Evolutionary conservation across 2,888 invertebrate species (phyloP).

Genomic region (Serrognathus titanus): DNA sequence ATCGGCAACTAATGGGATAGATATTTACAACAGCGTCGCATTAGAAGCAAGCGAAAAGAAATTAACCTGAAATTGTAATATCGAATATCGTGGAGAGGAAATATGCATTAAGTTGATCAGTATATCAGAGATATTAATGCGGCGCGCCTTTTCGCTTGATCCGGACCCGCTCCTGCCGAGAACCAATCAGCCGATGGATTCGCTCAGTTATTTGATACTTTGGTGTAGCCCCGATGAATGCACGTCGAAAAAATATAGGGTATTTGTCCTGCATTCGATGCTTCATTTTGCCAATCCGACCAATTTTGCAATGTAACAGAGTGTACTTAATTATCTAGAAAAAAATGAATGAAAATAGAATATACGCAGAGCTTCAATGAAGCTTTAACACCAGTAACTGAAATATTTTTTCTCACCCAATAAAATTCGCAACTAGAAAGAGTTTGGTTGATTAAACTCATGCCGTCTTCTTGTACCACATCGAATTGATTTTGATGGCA

Average conservation of each 20-base stretch:
- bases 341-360: no score
- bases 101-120: conserved; percentile 42
- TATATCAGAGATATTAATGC: conserved; percentile 41
- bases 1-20: no score
- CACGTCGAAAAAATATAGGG: conserved; percentile 28
- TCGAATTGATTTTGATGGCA: no score
- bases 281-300: conserved; percentile 2
- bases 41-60: conserved; percentile 23
- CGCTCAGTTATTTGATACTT: conserved; percentile 28
- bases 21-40: background rate
- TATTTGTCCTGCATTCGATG: conserved; percentile 20
- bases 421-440: no score
- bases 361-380: no score
- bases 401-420: no score
- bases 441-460: no score
- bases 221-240: conserved; percentile 21
- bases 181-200: conserved; percentile 39
- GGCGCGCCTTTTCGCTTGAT: conserved; percentile 33
- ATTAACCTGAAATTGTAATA: conserved; percentile 39
- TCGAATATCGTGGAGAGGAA: conserved; percentile 36
- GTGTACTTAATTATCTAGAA: no score
- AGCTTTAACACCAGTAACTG: no score
- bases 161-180: conserved; percentile 22
- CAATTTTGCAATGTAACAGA: no score
- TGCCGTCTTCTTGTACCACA: no score